Percentiles rank a stretch among this genome's conserved stretches.
phyloP scores from a whole-genome alignment of 1,140 invertebrate species.

The Pogonus chalceus region DNA sequence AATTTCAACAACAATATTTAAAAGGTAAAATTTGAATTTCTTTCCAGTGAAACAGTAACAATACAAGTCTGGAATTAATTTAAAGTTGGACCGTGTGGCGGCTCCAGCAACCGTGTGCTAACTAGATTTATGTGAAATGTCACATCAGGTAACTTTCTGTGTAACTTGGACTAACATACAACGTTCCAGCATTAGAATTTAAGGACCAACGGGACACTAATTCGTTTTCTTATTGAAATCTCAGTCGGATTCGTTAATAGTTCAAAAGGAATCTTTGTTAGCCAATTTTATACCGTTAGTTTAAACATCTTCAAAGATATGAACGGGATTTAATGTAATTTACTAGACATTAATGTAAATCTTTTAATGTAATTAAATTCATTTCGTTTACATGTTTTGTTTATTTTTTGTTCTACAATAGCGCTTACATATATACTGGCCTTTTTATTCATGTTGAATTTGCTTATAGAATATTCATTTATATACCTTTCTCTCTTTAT shows the following conservation, averaged over 20 bases:
- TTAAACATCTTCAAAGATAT: no score
- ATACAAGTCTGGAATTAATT: not conserved
- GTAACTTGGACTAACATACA: slow-evolving; percentile 1
- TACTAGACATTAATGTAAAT: no score
- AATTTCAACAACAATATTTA: slow-evolving; percentile 2
- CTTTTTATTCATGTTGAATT: no score
- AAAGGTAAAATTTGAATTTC: slow-evolving; percentile 1
- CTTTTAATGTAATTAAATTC: no score
- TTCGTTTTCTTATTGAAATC: slow-evolving; percentile 3
- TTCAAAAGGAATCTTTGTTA: no score
- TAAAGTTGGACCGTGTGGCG: not conserved
- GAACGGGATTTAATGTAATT: no score
- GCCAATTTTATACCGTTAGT: no score
- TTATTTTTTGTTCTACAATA: no score
- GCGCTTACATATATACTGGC: no score
- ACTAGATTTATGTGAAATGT: slow-evolving; percentile 5
- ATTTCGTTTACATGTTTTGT: no score
- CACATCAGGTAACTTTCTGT: slow-evolving; percentile 5
- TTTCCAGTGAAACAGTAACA: not conserved
- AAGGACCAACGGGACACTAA: not conserved
- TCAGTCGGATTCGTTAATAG: not conserved
- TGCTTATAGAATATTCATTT: no score
- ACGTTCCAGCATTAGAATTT: not conserved
- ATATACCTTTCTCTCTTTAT: no score
- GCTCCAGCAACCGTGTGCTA: not conserved